Evolutionary conservation across 2,113 vertebrate species (phyloP).

Genomic region (Vulpes vulpes): DNA sequence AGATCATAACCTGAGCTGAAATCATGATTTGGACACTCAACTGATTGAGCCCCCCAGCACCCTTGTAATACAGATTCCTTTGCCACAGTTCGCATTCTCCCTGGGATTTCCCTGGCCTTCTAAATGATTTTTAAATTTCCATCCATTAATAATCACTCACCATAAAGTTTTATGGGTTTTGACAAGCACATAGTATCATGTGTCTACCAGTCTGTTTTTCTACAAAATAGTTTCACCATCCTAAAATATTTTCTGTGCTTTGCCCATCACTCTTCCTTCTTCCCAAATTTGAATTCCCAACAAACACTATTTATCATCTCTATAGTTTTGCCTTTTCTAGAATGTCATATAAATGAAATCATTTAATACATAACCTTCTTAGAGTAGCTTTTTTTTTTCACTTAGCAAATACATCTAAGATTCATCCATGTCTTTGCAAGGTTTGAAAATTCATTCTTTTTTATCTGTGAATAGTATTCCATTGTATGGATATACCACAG

Average conservation of each 20-base stretch:
- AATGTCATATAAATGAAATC: neutral
- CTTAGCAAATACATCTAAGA: neutral
- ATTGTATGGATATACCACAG: neutral
- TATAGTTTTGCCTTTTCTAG: neutral
- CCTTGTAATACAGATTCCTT: neutral
- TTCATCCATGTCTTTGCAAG: neutral
- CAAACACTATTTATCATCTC: neutral
- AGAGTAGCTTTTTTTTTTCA: neutral
- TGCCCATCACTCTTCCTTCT: neutral
- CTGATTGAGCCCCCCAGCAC: neutral
- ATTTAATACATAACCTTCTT: neutral
- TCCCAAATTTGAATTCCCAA: neutral
- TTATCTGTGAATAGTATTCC: neutral
- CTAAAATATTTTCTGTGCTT: neutral
- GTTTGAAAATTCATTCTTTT: neutral
- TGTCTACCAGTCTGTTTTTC: neutral
- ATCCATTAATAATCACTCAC: neutral
- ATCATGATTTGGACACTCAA: neutral
- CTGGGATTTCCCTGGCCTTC: neutral
- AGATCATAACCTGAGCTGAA: neutral
- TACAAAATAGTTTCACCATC: neutral
- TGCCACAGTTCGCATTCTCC: neutral
- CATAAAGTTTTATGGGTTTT: neutral
- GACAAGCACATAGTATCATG: neutral
- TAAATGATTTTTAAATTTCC: conserved; percentile 22